Conservation (phyloP, 2,888 invertebrate genomes). For the Malthinus flaveolus region DNA sequence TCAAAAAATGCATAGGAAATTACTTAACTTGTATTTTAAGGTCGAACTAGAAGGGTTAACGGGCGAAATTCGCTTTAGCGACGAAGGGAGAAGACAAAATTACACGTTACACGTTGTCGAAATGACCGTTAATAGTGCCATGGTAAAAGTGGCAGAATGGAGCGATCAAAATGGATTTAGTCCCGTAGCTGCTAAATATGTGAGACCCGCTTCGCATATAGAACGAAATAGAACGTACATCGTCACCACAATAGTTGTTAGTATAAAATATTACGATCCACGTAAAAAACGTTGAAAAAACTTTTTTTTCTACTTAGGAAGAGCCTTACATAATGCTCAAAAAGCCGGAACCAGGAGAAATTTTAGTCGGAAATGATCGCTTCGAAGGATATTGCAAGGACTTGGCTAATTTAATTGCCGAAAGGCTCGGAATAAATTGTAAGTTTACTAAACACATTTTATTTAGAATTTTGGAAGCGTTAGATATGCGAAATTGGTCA, state of each 20-base stretch:
- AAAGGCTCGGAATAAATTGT: constrained; percentile 84
- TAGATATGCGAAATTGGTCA: too few species aligned
- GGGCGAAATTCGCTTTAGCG: constrained; percentile 88
- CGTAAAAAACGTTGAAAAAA: neutral
- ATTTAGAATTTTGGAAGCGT: too few species aligned
- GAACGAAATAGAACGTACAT: constrained; percentile 84
- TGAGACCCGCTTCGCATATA: constrained; percentile 71
- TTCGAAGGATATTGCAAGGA: constrained; percentile 94
- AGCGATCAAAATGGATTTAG: constrained; percentile 78
- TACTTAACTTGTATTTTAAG: constrained; percentile 57
- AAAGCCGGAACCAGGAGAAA: constrained; percentile 66
- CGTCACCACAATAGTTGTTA: constrained; percentile 79
- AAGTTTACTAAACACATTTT: constrained; percentile 56
- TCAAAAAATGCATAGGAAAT: neutral
- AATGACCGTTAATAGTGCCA: constrained; percentile 91
- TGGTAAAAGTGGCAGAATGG: constrained; percentile 92
- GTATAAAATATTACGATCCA: constrained; percentile 37
- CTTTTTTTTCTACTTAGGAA: constrained; percentile 59
- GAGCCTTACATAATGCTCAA: constrained; percentile 87
- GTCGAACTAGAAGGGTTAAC: constrained; percentile 89
- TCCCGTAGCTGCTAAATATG: constrained; percentile 74
- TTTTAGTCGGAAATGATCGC: constrained; percentile 72
- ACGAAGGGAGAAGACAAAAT: constrained; percentile 85
- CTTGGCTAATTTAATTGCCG: constrained; percentile 79
- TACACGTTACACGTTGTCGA: constrained; percentile 89